Percentiles rank a stretch among this genome's conserved stretches.
Conservation (phyloP, 2,797 vertebrate genomes). For the Pampus argenteus region DNA sequence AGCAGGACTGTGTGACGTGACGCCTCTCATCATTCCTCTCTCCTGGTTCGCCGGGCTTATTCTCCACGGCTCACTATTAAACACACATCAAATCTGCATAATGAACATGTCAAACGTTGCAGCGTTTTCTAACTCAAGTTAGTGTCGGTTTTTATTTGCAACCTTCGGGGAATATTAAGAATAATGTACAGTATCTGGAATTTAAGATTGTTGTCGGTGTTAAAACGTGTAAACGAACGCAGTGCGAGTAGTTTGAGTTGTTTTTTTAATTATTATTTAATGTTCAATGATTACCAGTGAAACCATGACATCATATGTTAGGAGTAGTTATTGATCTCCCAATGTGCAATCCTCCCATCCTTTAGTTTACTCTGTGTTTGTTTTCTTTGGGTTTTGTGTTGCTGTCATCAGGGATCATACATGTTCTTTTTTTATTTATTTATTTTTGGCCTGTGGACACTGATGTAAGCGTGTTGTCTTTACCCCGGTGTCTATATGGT, state of each 20-base stretch:
- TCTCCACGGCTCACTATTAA: conserved; percentile 25
- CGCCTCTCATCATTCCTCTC: conserved; percentile 29
- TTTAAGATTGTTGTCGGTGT: conserved; percentile 9
- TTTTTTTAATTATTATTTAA: too few relatives aligned
- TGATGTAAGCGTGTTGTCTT: conserved; percentile 48
- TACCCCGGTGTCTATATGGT: conserved; percentile 32
- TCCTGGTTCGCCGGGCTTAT: conserved; percentile 38
- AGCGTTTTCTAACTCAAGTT: background rate
- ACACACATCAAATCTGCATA: conserved; percentile 16
- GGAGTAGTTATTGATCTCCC: conserved; percentile 23
- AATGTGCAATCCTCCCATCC: conserved; percentile 41
- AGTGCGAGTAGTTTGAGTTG: background rate
- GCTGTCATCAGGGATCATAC: conserved; percentile 49
- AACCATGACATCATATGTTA: background rate
- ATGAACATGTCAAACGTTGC: conserved; percentile 3
- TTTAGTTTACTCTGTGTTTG: conserved; percentile 34
- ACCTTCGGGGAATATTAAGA: conserved; percentile 13
- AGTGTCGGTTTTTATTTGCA: conserved; percentile 12
- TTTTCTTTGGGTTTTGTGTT: conserved; percentile 44
- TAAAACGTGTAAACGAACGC: background rate
- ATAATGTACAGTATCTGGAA: conserved; percentile 14
- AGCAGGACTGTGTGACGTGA: conserved; percentile 53
- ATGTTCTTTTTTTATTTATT: conserved; percentile 70
- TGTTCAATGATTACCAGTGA: conserved; percentile 1
- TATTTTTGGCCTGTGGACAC: conserved; percentile 40